phyloP scores from a whole-genome alignment of 2,113 vertebrate genomes.

The Perca schrenkii region DNA sequence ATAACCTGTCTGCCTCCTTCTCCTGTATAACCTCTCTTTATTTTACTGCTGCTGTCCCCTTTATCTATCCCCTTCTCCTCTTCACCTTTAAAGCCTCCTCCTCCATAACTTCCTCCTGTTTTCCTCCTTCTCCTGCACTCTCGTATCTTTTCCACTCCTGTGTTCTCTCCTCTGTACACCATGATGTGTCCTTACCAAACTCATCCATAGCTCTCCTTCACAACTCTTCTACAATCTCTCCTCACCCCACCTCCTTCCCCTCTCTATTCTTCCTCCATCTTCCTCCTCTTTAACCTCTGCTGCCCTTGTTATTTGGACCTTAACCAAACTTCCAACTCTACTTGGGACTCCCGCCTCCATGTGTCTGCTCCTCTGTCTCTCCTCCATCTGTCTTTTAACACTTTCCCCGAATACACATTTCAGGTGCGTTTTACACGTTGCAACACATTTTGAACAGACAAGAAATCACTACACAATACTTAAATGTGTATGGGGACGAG shows the following conservation, averaged over 20 bases:
- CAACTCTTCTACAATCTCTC: not conserved
- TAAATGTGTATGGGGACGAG: too few relatives aligned
- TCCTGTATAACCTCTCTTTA: conserved; percentile 40
- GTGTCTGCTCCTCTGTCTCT: conserved; percentile 28
- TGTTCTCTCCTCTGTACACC: not conserved
- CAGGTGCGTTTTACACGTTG: not conserved
- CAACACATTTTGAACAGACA: not conserved
- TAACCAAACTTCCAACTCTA: conserved; percentile 55
- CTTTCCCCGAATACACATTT: not conserved
- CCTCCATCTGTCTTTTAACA: conserved; percentile 37
- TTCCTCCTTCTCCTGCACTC: conserved; percentile 17
- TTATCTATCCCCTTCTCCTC: conserved; percentile 29
- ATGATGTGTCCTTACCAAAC: not conserved
- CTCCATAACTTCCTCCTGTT: conserved; percentile 23
- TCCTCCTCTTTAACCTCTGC: conserved; percentile 53
- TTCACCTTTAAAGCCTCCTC: conserved; percentile 31
- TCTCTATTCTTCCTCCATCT: conserved; percentile 13
- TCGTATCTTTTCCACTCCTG: not conserved
- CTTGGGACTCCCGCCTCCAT: conserved; percentile 24
- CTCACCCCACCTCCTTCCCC: not conserved
- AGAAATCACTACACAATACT: not conserved
- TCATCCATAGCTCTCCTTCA: conserved; percentile 2
- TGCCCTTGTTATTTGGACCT: conserved; percentile 59
- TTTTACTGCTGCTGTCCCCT: conserved; percentile 49
- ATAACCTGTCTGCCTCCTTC: conserved; percentile 48